A percentile compares a stretch with the other conserved stretches of the same genome.
Evolutionary conservation across 2,797 vertebrate genomes (phyloP).

Genomic region (Catamblyrhynchus diadema): DNA sequence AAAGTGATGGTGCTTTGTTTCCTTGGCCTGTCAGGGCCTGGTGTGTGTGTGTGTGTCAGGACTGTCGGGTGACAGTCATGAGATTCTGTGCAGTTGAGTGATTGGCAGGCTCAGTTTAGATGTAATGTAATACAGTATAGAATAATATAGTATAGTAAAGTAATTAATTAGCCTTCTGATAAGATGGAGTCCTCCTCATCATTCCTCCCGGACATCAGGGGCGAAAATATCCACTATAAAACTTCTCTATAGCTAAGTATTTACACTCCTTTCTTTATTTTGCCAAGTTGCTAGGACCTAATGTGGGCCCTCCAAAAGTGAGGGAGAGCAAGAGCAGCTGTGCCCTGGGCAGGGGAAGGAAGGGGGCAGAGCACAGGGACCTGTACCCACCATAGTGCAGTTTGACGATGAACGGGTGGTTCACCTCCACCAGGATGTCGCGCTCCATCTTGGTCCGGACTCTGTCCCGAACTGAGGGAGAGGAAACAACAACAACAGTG

Average conservation of each 20-base stretch:
- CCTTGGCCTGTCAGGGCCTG: background rate
- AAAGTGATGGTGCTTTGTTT: background rate
- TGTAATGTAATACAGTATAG: too few species aligned
- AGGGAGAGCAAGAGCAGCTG: background rate
- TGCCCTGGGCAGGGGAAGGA: background rate
- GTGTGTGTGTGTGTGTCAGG: background rate
- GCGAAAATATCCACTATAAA: background rate
- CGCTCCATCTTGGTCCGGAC: constrained; percentile 98
- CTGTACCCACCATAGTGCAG: constrained; percentile 94
- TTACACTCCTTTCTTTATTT: background rate
- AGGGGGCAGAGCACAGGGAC: background rate
- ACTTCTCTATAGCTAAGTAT: rapidly evolving
- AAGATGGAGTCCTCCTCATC: background rate
- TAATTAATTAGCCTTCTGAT: background rate
- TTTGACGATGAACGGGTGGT: constrained; percentile 99
- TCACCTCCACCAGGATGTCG: constrained; percentile 98
- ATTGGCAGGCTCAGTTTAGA: background rate
- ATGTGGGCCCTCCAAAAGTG: background rate
- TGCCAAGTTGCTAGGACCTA: background rate
- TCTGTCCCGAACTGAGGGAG: constrained; percentile 87
- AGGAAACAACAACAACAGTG: background rate
- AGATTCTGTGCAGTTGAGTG: too few species aligned
- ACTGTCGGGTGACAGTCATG: background rate
- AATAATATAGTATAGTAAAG: background rate
- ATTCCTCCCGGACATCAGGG: background rate